Percentiles rank a stretch among this genome's conserved stretches.
phyloP scores from a whole-genome alignment of 2,113 vertebrate genomes.

The Eidolon helvum region DNA sequence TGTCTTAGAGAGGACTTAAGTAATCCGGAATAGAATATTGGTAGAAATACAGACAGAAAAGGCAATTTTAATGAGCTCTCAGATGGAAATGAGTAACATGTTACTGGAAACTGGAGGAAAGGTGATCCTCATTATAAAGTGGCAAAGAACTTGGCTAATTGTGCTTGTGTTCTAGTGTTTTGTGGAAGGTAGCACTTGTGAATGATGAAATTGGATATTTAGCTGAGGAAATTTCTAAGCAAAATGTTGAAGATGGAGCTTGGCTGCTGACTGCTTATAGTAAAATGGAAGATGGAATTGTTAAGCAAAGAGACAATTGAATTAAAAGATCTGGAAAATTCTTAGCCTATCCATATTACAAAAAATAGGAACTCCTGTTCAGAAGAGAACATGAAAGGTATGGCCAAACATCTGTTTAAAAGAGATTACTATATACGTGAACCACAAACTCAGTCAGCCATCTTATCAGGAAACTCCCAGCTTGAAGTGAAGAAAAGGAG shows the following conservation, averaged over 20 bases:
- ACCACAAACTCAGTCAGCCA: background rate
- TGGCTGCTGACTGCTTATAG: background rate
- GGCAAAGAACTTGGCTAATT: background rate
- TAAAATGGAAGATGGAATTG: background rate
- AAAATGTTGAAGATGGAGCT: background rate
- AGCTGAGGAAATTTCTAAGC: background rate
- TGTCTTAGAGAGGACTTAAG: background rate
- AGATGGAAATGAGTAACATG: background rate
- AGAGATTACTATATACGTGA: background rate
- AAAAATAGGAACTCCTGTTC: background rate
- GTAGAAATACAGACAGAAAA: background rate
- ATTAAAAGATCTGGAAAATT: background rate
- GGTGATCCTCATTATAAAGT: background rate
- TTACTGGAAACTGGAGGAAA: background rate
- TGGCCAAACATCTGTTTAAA: background rate
- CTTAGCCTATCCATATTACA: background rate
- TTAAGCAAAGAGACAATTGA: background rate
- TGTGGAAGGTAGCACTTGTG: background rate
- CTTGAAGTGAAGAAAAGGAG: background rate
- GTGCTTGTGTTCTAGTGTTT: background rate
- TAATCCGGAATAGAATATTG: background rate
- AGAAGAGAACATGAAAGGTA: background rate
- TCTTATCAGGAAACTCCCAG: background rate
- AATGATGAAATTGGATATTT: background rate
- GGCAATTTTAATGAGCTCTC: background rate